These are phyloP conservation scores for Polyploca ridens DNA, from an alignment of 2,888 invertebrate genomes.

Conservation along the genomic window DNA sequence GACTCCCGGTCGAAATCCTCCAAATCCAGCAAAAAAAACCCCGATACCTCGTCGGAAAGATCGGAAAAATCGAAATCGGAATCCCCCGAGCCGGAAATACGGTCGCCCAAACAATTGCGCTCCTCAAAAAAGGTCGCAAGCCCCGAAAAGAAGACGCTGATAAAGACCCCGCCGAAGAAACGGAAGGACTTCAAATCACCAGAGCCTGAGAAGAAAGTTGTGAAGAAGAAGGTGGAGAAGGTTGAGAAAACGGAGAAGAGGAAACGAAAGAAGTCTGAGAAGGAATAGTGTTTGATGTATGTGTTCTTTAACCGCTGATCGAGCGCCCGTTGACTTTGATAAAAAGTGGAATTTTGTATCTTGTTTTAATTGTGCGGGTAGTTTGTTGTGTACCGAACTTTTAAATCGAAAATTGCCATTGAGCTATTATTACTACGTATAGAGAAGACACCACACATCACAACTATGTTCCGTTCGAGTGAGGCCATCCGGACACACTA, in stretches of 20 bases:
- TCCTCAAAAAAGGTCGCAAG: slow-evolving; percentile 64
- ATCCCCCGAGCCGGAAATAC: slow-evolving; percentile 51
- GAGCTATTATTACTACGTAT: no score
- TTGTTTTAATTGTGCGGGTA: background rate
- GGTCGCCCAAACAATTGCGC: slow-evolving; percentile 66
- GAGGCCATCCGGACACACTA: no score
- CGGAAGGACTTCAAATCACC: slow-evolving; percentile 58
- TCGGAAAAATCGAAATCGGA: slow-evolving; percentile 38
- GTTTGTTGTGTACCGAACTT: slow-evolving; percentile 11
- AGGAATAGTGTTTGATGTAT: slow-evolving; percentile 77
- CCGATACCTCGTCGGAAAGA: slow-evolving; percentile 27
- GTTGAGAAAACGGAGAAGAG: slow-evolving; percentile 51
- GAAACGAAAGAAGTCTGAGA: slow-evolving; percentile 70
- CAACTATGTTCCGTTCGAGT: no score
- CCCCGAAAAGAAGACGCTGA: slow-evolving; percentile 53
- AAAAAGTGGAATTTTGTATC: background rate
- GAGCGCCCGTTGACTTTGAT: background rate
- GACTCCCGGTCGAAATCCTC: slow-evolving; percentile 28
- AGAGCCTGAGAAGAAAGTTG: slow-evolving; percentile 53
- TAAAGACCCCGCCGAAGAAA: slow-evolving; percentile 69
- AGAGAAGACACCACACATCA: no score
- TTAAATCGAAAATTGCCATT: no score
- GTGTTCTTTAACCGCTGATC: slow-evolving; percentile 64
- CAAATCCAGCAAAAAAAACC: slow-evolving; percentile 21
- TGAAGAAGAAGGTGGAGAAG: slow-evolving; percentile 48